Base-by-base conservation (phyloP, 2,113 vertebrate species). In the Syngnathoides biaculeatus region DNA sequence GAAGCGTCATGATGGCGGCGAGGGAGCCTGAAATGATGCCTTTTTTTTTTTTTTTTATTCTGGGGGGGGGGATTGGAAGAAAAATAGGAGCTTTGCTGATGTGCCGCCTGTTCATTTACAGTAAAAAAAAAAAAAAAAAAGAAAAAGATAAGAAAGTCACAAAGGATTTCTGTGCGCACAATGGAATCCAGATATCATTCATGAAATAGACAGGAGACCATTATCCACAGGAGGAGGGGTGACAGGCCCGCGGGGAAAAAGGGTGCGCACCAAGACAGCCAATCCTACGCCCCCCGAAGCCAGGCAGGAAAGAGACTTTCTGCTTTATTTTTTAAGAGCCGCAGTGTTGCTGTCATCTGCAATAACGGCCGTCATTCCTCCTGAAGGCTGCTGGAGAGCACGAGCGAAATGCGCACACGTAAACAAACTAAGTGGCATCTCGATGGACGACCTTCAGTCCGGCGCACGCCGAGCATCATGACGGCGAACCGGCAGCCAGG, bases 281-380 rank as follows among this genome's bases (percentile, higher is more conserved):
- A 38, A n/a, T 26, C 40, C 22, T 14, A 14, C 26, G 26, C 13
- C 52, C 11, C 48, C 50, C 50, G 58, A 71, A 73, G 82, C 65
- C 79, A 67, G 77, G 83, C 69, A 75, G 53, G 71, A 47, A 43
- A 75, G 80, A 77, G 77, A 80, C 77, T 74, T 75, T 69, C 73
- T 77, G 20, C 74, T 77, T 80, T 52, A 83, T 82, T 80, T 71
- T 71, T 62, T 26, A 62, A 62, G 26, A 38, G 64, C 47, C 19
- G 81, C 85, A 82, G 82, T 90, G 87, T 86, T 79, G 63, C 78
- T 75, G 82, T 84, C 88, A 82, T 80, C 76, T 58, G 78, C 82
- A 86, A 85, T 88, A 85, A 86, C 86, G 74, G 55, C 81, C 74
- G 74, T 85, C 86, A 85, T 89, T 86, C 84, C 84, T 88, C 82